Conservation (phyloP, 2,888 invertebrate species). For the Chesias legatella region DNA sequence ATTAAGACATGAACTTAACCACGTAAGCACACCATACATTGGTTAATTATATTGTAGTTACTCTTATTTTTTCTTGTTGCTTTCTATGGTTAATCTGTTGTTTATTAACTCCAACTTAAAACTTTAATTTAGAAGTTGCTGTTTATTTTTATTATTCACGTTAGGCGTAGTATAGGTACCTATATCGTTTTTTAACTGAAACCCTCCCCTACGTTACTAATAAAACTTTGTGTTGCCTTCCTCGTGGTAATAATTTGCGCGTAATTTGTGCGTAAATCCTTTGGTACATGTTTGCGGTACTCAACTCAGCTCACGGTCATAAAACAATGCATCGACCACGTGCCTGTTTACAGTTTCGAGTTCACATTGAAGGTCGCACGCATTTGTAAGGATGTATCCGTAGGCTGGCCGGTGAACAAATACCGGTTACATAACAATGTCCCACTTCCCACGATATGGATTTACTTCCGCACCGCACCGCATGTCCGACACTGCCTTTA, state of each 20-base stretch:
- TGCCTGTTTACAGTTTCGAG: conserved; percentile 78
- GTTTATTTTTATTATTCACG: too few relatives aligned
- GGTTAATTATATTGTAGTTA: too few relatives aligned
- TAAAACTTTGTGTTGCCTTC: neutral
- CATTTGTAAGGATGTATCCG: conserved; percentile 79
- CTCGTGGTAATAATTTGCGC: conserved; percentile 9
- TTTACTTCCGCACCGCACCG: conserved; percentile 58
- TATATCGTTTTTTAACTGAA: too few relatives aligned
- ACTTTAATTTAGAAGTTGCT: too few relatives aligned
- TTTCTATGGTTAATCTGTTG: too few relatives aligned
- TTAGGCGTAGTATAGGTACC: too few relatives aligned
- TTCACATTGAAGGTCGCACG: conserved; percentile 79
- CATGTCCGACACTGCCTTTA: conserved; percentile 41
- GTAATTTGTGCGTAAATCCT: conserved; percentile 26
- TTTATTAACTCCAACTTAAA: too few relatives aligned
- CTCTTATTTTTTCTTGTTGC: too few relatives aligned
- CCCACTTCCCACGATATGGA: conserved; percentile 73
- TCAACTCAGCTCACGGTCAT: conserved; percentile 59
- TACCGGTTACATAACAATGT: conserved; percentile 76
- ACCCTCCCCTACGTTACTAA: too few relatives aligned
- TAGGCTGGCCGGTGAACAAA: conserved; percentile 74
- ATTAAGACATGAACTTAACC: too few relatives aligned
- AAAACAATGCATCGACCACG: conserved; percentile 79
- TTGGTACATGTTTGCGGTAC: conserved; percentile 46
- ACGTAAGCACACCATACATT: too few relatives aligned